Conservation (phyloP, 2,113 vertebrate species). For the Pholis gunnellus region DNA sequence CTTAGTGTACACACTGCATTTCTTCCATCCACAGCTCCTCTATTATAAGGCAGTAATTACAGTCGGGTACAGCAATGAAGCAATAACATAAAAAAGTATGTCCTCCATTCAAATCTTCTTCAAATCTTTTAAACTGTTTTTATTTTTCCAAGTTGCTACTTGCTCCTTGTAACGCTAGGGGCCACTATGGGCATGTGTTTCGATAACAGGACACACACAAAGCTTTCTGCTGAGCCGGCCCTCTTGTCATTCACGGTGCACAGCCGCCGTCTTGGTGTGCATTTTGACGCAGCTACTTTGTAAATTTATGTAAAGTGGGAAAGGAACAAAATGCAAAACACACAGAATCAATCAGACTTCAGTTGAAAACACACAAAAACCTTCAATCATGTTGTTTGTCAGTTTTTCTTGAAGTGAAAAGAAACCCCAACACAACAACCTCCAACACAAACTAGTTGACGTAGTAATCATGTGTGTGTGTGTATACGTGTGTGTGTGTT, state of each 20-base stretch:
- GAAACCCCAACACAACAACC: slow-evolving; percentile 20
- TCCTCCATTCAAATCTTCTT: background rate
- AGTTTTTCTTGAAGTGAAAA: slow-evolving; percentile 63
- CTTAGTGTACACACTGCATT: background rate
- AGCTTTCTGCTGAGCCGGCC: background rate
- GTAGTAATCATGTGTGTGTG: background rate
- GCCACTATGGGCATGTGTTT: slow-evolving; percentile 33
- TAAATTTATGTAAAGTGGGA: slow-evolving; percentile 7
- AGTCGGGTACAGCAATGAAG: slow-evolving; percentile 1
- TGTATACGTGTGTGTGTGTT: slow-evolving; percentile 1
- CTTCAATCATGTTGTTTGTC: background rate
- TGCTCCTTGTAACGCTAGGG: slow-evolving; percentile 43
- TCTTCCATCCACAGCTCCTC: slow-evolving; percentile 3
- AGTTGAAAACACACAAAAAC: slow-evolving; percentile 2
- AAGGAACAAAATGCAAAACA: background rate
- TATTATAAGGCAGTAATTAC: slow-evolving; percentile 55
- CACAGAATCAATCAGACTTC: background rate
- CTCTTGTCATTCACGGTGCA: slow-evolving; percentile 4
- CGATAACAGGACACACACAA: slow-evolving; percentile 23
- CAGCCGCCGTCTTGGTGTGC: background rate
- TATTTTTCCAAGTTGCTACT: slow-evolving; percentile 30
- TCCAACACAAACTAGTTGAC: slow-evolving; percentile 20
- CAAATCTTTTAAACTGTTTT: background rate
- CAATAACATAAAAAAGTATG: slow-evolving; percentile 14
- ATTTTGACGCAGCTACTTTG: slow-evolving; percentile 8